phyloP scores from a whole-genome alignment of 2,797 vertebrate genomes.

The Arrhamphus sclerolepis region DNA sequence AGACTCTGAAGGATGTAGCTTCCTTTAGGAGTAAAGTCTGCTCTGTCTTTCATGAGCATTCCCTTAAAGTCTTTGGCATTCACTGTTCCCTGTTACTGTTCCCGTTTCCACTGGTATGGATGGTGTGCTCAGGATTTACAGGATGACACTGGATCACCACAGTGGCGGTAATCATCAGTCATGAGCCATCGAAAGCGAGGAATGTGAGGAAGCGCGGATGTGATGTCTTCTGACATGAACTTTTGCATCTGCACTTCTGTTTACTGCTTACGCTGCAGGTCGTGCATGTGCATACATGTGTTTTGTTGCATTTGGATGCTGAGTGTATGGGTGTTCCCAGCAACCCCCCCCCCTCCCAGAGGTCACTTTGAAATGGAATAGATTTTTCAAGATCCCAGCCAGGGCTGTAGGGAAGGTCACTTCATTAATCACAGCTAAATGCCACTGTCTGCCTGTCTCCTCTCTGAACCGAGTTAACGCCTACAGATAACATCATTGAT shows the following conservation, averaged over 20 bases:
- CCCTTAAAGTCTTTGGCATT: too few relatives aligned
- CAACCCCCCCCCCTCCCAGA: conserved; percentile 49
- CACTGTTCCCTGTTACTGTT: too few relatives aligned
- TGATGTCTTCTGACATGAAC: conserved; percentile 17
- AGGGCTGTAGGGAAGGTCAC: conserved; percentile 81
- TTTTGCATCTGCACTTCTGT: conserved; percentile 8
- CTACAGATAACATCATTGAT: conserved; percentile 82
- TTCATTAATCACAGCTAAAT: conserved; percentile 86
- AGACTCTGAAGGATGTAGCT: too few relatives aligned
- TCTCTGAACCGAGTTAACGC: conserved; percentile 73
- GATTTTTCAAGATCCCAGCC: conserved; percentile 78
- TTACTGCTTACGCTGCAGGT: conserved; percentile 24
- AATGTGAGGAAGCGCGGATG: not conserved
- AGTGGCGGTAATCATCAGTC: conserved; percentile 4
- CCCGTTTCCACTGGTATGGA: too few relatives aligned
- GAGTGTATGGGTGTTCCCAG: conserved; percentile 62
- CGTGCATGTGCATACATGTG: conserved; percentile 20
- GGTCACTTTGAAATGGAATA: conserved; percentile 82
- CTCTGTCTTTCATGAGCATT: too few relatives aligned
- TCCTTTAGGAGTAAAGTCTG: too few relatives aligned
- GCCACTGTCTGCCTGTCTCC: conserved; percentile 73
- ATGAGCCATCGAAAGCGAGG: conserved; percentile 1
- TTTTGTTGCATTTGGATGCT: conserved; percentile 71
- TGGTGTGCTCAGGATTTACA: conserved; percentile 11
- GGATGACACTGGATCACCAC: conserved; percentile 16